phyloP scores from a whole-genome alignment of 2,888 invertebrate genomes.

The Phrixothrix hirtus region DNA sequence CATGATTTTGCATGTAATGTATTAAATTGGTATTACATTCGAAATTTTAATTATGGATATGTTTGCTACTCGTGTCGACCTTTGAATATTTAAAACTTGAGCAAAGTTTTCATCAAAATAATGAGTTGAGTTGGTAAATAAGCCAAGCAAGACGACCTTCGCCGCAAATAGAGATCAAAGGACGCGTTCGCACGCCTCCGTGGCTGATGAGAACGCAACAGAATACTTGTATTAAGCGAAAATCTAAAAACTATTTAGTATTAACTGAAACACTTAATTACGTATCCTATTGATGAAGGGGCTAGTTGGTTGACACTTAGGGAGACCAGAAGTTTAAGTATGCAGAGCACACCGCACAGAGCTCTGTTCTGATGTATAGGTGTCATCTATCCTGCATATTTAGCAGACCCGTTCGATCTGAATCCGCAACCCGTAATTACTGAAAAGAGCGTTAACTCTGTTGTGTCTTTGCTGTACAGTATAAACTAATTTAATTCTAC shows the following conservation, averaged over 20 bases:
- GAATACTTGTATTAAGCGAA: constrained; percentile 40
- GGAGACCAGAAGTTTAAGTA: constrained; percentile 41
- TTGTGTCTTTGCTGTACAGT: constrained; percentile 10
- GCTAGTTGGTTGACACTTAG: constrained; percentile 8
- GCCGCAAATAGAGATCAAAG: constrained; percentile 46
- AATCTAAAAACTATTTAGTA: constrained; percentile 43
- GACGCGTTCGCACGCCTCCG: constrained; percentile 40
- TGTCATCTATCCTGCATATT: constrained; percentile 53
- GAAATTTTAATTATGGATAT: constrained; percentile 49
- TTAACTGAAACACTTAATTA: constrained; percentile 43
- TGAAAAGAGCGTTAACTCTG: constrained; percentile 11
- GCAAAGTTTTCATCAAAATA: constrained; percentile 39
- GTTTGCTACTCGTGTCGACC: constrained; percentile 44
- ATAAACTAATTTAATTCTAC: background rate
- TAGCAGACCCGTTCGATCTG: constrained; percentile 42
- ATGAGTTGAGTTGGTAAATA: constrained; percentile 41
- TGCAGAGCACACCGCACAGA: constrained; percentile 37
- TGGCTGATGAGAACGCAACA: constrained; percentile 47
- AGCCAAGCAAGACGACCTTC: constrained; percentile 33
- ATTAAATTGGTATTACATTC: constrained; percentile 36
- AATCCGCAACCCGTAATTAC: constrained; percentile 18
- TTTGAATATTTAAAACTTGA: constrained; percentile 52
- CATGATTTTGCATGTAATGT: constrained; percentile 14
- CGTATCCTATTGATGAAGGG: constrained; percentile 27
- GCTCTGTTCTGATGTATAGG: constrained; percentile 49